Conservation (phyloP, 2,888 invertebrate genomes). For the Carcina quercana region DNA sequence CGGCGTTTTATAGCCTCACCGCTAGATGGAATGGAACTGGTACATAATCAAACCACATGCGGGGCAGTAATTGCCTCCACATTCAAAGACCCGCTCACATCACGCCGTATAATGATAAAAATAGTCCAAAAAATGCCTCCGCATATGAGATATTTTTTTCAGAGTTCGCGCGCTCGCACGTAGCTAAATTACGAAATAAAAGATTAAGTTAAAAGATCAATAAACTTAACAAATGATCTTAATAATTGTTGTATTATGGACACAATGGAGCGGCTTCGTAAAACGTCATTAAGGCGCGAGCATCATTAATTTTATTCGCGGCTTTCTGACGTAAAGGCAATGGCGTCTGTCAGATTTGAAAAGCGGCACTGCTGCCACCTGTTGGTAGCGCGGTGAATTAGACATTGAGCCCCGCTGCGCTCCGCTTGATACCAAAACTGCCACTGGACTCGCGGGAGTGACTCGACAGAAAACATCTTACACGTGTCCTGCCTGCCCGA, state of each 20-base stretch:
- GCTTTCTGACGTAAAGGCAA: conserved; percentile 70
- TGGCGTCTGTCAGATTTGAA: conserved; percentile 73
- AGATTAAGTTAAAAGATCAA: conserved; percentile 75
- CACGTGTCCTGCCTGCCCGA: no score
- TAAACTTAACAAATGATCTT: conserved; percentile 76
- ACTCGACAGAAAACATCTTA: conserved; percentile 46
- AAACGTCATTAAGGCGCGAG: conserved; percentile 72
- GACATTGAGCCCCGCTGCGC: conserved; percentile 63
- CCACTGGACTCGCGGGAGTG: conserved; percentile 56
- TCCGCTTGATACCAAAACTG: conserved; percentile 54
- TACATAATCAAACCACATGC: conserved; percentile 74
- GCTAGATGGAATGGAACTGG: conserved; percentile 62
- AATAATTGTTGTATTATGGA: conserved; percentile 75
- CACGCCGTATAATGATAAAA: conserved; percentile 74
- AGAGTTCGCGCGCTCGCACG: conserved; percentile 67
- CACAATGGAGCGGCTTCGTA: conserved; percentile 74
- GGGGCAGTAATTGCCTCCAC: conserved; percentile 71
- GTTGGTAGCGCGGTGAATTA: conserved; percentile 72
- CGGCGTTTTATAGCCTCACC: conserved; percentile 52
- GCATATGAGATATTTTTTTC: conserved; percentile 72
- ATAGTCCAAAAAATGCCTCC: conserved; percentile 70
- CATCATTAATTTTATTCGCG: conserved; percentile 75
- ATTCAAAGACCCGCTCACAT: conserved; percentile 72
- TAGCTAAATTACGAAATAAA: conserved; percentile 74
- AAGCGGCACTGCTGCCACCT: conserved; percentile 68